Base-by-base conservation (phyloP, 2,113 vertebrate genomes). In the Grantiella picta region DNA sequence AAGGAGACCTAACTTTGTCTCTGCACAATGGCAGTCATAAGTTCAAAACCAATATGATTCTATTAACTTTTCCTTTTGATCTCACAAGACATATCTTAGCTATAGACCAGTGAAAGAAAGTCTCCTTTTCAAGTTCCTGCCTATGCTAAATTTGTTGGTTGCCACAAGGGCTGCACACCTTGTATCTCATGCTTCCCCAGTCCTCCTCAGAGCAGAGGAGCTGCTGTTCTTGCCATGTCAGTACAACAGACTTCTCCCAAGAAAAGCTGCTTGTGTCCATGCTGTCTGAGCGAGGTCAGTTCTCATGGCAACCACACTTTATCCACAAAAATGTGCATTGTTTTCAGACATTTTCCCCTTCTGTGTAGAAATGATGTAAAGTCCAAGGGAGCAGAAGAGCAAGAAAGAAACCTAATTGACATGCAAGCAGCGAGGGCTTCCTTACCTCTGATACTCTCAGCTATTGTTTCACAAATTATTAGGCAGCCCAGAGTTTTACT, bases 261-360 rank as follows among this genome's bases (percentile, higher is more conserved):
- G 60, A 68, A 90, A 78, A 83, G 15, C 33, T 4, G 15, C 65
- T 45, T 36, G 38, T 65, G 63, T 77, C 75, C 64, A 35, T 0
- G 2, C 64, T 76, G 47, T 47, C 80, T 66, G 87, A 82, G 44
- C 52, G 64, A 92, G 72, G 53, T 63, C 82, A 60, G 82, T 92
- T 90, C 92, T 96, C 94, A 89, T 76, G 77, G 89, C 89, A 97
- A 94, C 92, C 57, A 56, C 57, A 21, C 23, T 87, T 84, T 19
- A 36, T 9, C 86, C 8, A 2, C 69, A 82, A 65, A 85, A 92
- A 90, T 75, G 84, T 38, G 18, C 33, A 69, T 87, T 81, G 61
- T 89, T 92, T 92, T 31, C 45, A 49, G 52, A 44, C 53, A 15
- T 22, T 84, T 90, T 69, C 31, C 53, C 52, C 14, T 80, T 83